Evolutionary conservation across 2,797 vertebrate species (phyloP), one percentile per base, ranked within the genome.

Genomic region (Orestias chungarensis): DNA sequence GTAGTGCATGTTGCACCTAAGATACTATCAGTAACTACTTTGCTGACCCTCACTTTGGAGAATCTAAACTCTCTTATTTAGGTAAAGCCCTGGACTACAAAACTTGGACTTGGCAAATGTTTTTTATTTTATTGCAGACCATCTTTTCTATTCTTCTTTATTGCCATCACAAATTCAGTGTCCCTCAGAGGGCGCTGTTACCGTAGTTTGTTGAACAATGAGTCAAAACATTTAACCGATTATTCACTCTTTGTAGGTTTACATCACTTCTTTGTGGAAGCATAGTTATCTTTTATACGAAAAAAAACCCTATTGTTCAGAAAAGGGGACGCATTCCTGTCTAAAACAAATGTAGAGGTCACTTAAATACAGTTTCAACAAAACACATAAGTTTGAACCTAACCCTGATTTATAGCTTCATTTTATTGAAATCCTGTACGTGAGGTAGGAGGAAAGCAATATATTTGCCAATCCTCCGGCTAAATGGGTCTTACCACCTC

Each of bases 401-500:
- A 73, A 61, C 50, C 73, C 78, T 91, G 89, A 92, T 92, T 92
- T 92, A 92, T 69, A 25, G 81, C 52, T 69, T 67, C 64, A 47
- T 89, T 92, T 92, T 91, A 92, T 92, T 92, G 91, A 88, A 89
- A 85, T 83, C 77, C 85, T 87, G 83, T 86, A 81, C 87, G 89
- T 52, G 82, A 87, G 82, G 83, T 81, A 90, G 91, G 90, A 91
- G 90, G 66, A 84, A 80, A 87, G 87, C 78, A 79, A 82, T 93
- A 91, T 92, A 88, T 91, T 92, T 87, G 86, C 87, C 83, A 91
- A 83, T 89, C 83, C 78, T 86, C 62, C 68, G 67, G 86, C 82
- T 93, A 92, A 93, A 92, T 89, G 86, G 86, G 81, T 87, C 80
- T 86, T 80, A 76, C 77, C 78, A 84, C 88, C 79, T 82, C 89